Base-by-base conservation (phyloP, 2,797 vertebrate species). In the Pangasius sanitwongsei region DNA sequence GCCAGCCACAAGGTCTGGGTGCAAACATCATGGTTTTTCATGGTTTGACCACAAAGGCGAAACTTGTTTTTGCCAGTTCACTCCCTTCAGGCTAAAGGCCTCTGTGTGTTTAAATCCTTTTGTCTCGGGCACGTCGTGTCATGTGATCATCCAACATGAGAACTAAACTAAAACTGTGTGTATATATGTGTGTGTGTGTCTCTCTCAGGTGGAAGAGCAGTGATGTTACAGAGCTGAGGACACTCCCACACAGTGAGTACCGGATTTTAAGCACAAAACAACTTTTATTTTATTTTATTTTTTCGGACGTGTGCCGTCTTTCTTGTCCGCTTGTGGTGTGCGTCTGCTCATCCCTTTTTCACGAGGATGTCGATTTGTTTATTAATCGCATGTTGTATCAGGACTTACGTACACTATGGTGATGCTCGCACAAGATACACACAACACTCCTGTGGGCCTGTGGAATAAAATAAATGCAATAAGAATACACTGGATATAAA, bases 161-260 rank as follows among this genome's bases (percentile, higher is more conserved):
- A 57, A 15, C 69, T 59, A 74, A 78, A 75, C 28, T 18, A 16
- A 16, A 48, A 44, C 80, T 28, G 1, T 34, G n/a, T 55, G 28
- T 80, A 7, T 55, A 1, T 72, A 4, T 34, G 67, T 70, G 57
- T 37, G 37, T 37, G 37, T 37, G 37, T 37, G 1, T 59, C 6
- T 20, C 6, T 83, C 59, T 94, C 92, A 93, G 93, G 94, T 93
- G 92, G 91, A 69, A 91, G 91, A 93, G 94, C 96, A 96, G 96
- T 96, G 93, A 97, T 94, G 93, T 94, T 92, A 93, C 93, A 95
- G 94, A 95, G 94, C 93, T 95, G 95, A 96, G 96, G 95, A 92
- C 92, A 91, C 93, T 93, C 95, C 92, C 86, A 93, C 95, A 95
- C 94, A 95, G 95, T 96, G 91, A 96, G 96, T 95, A 94, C n/a